Evolutionary conservation across 2,797 vertebrate species (phyloP), one percentile per base, ranked within the genome.

Genomic region (Sciurus vulgaris): DNA sequence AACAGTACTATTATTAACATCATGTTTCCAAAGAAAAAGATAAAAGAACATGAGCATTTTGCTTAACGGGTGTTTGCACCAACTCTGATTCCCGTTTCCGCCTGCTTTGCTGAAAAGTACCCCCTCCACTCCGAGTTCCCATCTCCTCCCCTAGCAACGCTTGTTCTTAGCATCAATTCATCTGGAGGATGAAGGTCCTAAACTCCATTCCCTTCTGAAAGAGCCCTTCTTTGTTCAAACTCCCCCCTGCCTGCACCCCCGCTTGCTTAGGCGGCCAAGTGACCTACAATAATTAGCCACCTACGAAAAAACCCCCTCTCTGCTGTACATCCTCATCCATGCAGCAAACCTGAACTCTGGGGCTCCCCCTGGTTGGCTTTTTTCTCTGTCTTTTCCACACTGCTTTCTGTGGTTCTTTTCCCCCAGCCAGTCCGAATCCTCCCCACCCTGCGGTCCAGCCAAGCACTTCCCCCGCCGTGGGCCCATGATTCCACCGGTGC

Each of bases 1-100:
- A 91, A 85, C 49, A 78, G 76, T 10, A 0, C 67, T 86, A 15
- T 94, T 49, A 95, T 70, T 81, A 94, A 84, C 81, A 38, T 22
- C 5, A 7, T 26, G 41, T 49, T 81, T 96, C 51, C 74, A 83
- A 73, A 89, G 54, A 13, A 26, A 74, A 67, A n/a, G 51, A 17
- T 56, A 10, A 72, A 67, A 41, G 61, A 83, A 41, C 2, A 1
- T 2, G n/a, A 86, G 33, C 9, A 0, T n/a, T 76, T 44, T 38
- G n/a, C 74, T 67, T 61, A 15, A 47, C 0, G 3, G 11, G 3
- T 30, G 35, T 76, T 84, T 28, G 28, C 54, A 20, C 41, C 4
- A 3, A 30, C 1, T 11, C 49, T 0, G 5, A 0, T 8, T 86
- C 10, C 63, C 41, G 56, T 72, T 51, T 65, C 22, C 3, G 8